Conservation (phyloP, 2,113 vertebrate species). For the Mormyrus iriodes region DNA sequence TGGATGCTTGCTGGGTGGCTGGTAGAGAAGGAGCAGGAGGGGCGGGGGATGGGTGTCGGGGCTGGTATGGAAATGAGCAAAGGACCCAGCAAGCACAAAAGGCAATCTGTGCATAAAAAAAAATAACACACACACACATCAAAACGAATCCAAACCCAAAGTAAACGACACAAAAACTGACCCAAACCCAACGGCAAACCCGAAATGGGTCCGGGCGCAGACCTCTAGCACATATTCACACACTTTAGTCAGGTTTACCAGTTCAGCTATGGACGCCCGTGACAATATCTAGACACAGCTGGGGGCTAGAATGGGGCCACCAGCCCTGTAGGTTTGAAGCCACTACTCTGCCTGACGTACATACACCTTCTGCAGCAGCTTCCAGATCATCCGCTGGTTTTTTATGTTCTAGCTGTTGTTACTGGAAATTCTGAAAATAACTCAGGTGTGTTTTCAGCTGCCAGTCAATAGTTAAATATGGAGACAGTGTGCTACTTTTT, state of each 20-base stretch:
- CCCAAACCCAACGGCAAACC: not conserved
- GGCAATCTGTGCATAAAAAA: not conserved
- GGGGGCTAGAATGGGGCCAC: not conserved
- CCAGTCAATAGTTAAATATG: slow-evolving; percentile 45
- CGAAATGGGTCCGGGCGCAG: not conserved
- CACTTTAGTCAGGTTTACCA: not conserved
- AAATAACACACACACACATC: not conserved
- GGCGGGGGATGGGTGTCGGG: too few species aligned
- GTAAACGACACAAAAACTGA: not conserved
- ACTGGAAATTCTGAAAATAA: slow-evolving; percentile 45
- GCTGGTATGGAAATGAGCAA: not conserved
- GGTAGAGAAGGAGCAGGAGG: too few species aligned
- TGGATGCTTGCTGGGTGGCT: too few species aligned
- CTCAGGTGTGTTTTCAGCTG: slow-evolving; percentile 25
- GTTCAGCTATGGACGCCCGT: not conserved
- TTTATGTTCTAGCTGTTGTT: slow-evolving; percentile 36
- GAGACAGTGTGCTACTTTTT: slow-evolving; percentile 47
- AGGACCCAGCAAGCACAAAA: not conserved
- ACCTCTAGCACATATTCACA: not conserved
- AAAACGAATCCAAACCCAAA: not conserved
- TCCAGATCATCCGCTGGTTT: slow-evolving; percentile 44
- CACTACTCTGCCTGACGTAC: not conserved
- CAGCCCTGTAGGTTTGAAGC: not conserved
- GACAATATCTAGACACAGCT: not conserved
- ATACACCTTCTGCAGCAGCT: slow-evolving; percentile 35